Percentiles rank a stretch among this genome's conserved stretches.
These are phyloP conservation scores for Genyomyrus donnyi DNA, from an alignment of 2,113 vertebrate species.

Conservation along the genomic window DNA sequence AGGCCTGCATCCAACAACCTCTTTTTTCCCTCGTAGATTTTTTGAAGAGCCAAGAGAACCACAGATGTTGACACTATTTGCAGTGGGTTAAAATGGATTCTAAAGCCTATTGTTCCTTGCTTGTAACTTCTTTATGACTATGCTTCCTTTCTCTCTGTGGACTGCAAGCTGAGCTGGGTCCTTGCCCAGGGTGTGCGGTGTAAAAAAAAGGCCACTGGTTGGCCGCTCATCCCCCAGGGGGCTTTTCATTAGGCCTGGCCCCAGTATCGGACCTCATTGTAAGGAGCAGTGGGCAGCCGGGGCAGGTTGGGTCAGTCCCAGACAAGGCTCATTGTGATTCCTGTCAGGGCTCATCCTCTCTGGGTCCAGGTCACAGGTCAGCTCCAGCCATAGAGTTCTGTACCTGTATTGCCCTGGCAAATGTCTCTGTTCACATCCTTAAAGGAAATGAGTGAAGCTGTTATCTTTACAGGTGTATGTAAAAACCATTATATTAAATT, in stretches of 20 bases:
- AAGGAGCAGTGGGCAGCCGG: slow-evolving; percentile 84
- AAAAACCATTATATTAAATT: not conserved
- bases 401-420: not conserved
- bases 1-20: slow-evolving; percentile 49
- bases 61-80: slow-evolving; percentile 93
- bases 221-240: slow-evolving; percentile 69
- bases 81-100: slow-evolving; percentile 81
- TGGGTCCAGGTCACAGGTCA: slow-evolving; percentile 72
- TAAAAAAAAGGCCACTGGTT: slow-evolving; percentile 70
- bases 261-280: slow-evolving; percentile 71
- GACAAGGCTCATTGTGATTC: slow-evolving; percentile 60
- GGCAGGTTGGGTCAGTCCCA: slow-evolving; percentile 59
- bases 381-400: slow-evolving; percentile 20
- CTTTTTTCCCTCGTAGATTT: slow-evolving; percentile 37
- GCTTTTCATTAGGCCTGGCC: slow-evolving; percentile 72
- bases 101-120: slow-evolving; percentile 82
- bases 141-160: slow-evolving; percentile 60
- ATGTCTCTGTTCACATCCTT: not conserved
- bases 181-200: slow-evolving; percentile 56
- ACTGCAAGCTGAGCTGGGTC: slow-evolving; percentile 37
- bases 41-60: slow-evolving; percentile 57
- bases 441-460: not conserved
- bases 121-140: slow-evolving; percentile 82
- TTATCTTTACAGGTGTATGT: not conserved
- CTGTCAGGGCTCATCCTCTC: slow-evolving; percentile 47